Evolutionary conservation across 2,797 vertebrate genomes (phyloP).

Genomic region (Sternarchorhynchus goeldii): DNA sequence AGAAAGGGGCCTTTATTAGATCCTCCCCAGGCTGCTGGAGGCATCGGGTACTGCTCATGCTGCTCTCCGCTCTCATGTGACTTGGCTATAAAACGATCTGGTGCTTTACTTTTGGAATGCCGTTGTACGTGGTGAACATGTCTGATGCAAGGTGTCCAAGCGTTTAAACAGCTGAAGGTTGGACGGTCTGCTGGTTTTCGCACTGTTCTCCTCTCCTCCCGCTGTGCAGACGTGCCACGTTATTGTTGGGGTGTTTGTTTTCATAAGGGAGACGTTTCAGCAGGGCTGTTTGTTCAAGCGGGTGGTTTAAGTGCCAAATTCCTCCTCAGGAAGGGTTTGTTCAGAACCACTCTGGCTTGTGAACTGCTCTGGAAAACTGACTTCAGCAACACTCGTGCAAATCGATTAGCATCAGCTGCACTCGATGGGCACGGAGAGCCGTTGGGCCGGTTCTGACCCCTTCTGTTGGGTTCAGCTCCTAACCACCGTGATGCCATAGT

Average conservation of each 20-base stretch:
- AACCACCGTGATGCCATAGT: conserved; percentile 85
- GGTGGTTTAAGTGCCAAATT: conserved; percentile 76
- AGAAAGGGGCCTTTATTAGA: conserved; percentile 49
- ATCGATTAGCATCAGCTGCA: conserved; percentile 85
- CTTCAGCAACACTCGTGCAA: conserved; percentile 82
- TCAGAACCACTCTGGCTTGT: conserved; percentile 76
- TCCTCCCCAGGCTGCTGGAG: not conserved
- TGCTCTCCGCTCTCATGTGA: not conserved
- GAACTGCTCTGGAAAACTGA: conserved; percentile 81
- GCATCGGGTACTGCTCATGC: not conserved
- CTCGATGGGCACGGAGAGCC: conserved; percentile 79
- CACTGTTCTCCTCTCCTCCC: conserved; percentile 8
- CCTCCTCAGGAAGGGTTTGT: conserved; percentile 63
- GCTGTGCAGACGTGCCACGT: conserved; percentile 44
- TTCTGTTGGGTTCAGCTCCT: conserved; percentile 95
- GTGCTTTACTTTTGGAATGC: not conserved
- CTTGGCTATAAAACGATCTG: not conserved
- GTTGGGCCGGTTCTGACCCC: conserved; percentile 86
- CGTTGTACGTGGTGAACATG: not conserved
- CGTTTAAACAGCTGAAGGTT: too few relatives aligned
- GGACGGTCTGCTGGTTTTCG: not conserved
- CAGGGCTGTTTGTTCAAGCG: conserved; percentile 76
- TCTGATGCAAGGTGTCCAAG: too few relatives aligned
- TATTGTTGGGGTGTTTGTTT: conserved; percentile 78
- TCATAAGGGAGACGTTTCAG: conserved; percentile 73